These are phyloP conservation scores for Lepidothrix coronata DNA, from an alignment of 2,113 vertebrate genomes.

Conservation along the genomic window DNA sequence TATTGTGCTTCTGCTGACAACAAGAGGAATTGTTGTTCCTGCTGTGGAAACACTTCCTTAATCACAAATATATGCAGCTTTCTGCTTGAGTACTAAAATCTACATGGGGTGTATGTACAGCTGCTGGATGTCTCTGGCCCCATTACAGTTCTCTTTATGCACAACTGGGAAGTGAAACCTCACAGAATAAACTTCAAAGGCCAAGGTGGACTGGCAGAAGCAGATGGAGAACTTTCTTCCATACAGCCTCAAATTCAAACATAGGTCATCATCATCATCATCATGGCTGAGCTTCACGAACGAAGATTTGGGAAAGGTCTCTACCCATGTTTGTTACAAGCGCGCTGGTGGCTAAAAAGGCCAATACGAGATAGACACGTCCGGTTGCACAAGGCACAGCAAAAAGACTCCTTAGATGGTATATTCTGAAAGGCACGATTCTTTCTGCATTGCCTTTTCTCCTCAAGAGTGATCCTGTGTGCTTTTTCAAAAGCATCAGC, in stretches of 20 bases:
- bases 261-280: not conserved
- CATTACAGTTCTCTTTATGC: not conserved
- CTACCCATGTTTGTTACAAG: too few relatives aligned
- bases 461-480: too few relatives aligned
- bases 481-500: too few relatives aligned
- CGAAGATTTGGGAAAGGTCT: too few relatives aligned
- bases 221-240: not conserved
- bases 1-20: slow-evolving; percentile 50
- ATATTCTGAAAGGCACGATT: too few relatives aligned
- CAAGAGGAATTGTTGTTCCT: slow-evolving; percentile 51
- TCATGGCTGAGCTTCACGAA: too few relatives aligned
- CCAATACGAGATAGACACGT: too few relatives aligned
- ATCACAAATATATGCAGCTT: slow-evolving; percentile 53
- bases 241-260: not conserved
- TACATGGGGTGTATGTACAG: not conserved
- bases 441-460: too few relatives aligned
- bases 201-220: not conserved
- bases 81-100: slow-evolving; percentile 29
- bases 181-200: not conserved
- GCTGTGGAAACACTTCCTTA: slow-evolving; percentile 57
- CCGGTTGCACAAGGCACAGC: too few relatives aligned
- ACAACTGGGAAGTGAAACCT: not conserved
- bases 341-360: too few relatives aligned
- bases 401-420: too few relatives aligned
- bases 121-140: not conserved